Evolutionary conservation across 2,113 vertebrate genomes (phyloP).

Genomic region (Oncorhynchus clarkii): DNA sequence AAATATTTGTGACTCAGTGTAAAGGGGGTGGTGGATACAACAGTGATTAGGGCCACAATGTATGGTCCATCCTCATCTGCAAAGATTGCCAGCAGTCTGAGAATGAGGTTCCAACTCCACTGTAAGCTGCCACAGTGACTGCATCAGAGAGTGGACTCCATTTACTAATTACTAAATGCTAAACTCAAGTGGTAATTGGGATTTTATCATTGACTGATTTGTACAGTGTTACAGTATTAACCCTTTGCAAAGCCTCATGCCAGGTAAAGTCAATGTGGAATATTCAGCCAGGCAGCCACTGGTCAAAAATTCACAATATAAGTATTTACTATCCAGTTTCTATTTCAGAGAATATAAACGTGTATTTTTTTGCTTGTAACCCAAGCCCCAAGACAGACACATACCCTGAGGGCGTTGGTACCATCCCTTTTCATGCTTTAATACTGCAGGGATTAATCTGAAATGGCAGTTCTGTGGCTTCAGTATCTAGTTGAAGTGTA

Average conservation of each 20-base stretch:
- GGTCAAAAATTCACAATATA: not conserved
- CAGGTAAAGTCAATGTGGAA: not conserved
- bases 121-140: not conserved
- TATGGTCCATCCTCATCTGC: not conserved
- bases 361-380: too few species aligned
- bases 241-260: not conserved
- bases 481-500: slow-evolving; percentile 69
- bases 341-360: too few species aligned
- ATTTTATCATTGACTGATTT: not conserved
- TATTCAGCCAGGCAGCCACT: not conserved
- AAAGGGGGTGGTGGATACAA: slow-evolving; percentile 1
- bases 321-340: too few species aligned
- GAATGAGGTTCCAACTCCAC: not conserved
- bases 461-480: slow-evolving; percentile 56
- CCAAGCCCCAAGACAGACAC: not conserved
- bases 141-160: not conserved
- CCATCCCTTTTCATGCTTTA: slow-evolving; percentile 17
- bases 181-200: not conserved
- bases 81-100: not conserved
- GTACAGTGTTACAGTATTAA: not conserved
- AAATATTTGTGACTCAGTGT: slow-evolving; percentile 43
- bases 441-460: slow-evolving; percentile 25
- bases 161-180: not conserved
- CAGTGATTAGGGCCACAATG: not conserved
- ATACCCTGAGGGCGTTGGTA: not conserved